These are phyloP conservation scores for Cebidichthys violaceus DNA, from an alignment of 2,113 vertebrate species.

Conservation along the genomic window DNA sequence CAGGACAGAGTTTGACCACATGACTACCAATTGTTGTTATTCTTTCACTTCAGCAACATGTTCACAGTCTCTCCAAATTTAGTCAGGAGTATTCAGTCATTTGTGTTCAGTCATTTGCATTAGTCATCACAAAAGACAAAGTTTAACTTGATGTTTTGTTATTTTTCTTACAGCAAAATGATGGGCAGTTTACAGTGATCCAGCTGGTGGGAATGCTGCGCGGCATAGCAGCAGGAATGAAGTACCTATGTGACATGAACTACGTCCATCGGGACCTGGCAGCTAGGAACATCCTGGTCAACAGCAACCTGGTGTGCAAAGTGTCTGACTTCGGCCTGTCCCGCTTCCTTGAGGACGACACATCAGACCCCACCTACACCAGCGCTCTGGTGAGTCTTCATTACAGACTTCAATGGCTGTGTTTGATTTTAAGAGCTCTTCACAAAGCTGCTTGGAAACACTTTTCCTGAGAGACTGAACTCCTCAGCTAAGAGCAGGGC, in stretches of 20 bases:
- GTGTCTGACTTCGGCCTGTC: conserved; percentile 97
- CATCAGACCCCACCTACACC: conserved; percentile 97
- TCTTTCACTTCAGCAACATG: background rate
- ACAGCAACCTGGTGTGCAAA: conserved; percentile 98
- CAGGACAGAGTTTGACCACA: background rate
- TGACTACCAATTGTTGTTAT: background rate
- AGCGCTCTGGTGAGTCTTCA: conserved; percentile 90
- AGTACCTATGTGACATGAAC: conserved; percentile 97
- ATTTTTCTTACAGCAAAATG: conserved; percentile 89
- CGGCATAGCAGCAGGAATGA: conserved; percentile 95
- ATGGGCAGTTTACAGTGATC: conserved; percentile 97
- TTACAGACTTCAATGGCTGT: background rate
- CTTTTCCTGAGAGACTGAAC: background rate
- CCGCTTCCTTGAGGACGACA: conserved; percentile 95
- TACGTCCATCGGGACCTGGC: conserved; percentile 96
- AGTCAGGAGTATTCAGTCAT: background rate
- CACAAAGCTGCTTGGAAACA: background rate
- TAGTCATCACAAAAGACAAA: background rate
- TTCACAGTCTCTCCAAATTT: background rate
- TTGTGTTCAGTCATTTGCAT: background rate
- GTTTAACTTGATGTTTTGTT: background rate
- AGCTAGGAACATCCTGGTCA: conserved; percentile 96
- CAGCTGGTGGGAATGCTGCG: conserved; percentile 97
- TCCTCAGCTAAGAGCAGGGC: background rate
- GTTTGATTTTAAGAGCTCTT: background rate